These are phyloP conservation scores for Sphinx pinastri DNA, from an alignment of 2,888 invertebrate species.

Conservation along the genomic window DNA sequence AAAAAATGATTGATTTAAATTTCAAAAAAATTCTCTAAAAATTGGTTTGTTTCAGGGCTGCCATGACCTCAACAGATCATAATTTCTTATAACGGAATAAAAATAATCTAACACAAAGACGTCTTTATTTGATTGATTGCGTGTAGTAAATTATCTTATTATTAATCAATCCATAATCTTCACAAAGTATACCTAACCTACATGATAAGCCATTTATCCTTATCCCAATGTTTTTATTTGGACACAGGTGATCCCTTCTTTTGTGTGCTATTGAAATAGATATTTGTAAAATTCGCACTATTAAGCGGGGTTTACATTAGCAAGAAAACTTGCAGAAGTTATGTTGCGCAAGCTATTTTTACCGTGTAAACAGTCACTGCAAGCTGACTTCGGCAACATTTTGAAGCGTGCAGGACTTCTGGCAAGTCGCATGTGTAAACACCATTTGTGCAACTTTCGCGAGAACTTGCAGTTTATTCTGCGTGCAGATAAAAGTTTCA, in stretches of 20 bases:
- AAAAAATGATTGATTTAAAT: constrained; percentile 17
- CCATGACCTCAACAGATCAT: constrained; percentile 35
- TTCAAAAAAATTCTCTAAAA: not conserved
- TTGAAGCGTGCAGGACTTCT: too few species aligned
- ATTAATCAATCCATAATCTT: not conserved
- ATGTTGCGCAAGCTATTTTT: too few species aligned
- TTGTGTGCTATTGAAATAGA: too few species aligned
- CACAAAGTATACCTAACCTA: not conserved
- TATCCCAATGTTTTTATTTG: not conserved
- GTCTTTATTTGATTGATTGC: constrained; percentile 1
- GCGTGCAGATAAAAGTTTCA: too few species aligned
- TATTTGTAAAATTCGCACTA: too few species aligned
- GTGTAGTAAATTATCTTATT: not conserved
- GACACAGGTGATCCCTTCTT: not conserved
- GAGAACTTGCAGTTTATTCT: too few species aligned
- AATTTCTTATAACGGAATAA: not conserved
- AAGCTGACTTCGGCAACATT: too few species aligned
- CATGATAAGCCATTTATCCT: not conserved
- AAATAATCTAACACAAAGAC: not conserved
- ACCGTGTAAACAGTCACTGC: too few species aligned
- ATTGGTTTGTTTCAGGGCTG: constrained; percentile 44
- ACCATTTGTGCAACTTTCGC: too few species aligned
- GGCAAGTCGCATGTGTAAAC: too few species aligned
- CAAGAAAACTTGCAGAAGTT: too few species aligned
- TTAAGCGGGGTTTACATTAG: too few species aligned